Evolutionary conservation across 2,113 vertebrate species (phyloP).

Genomic region (Brachyhypopomus gauderio): DNA sequence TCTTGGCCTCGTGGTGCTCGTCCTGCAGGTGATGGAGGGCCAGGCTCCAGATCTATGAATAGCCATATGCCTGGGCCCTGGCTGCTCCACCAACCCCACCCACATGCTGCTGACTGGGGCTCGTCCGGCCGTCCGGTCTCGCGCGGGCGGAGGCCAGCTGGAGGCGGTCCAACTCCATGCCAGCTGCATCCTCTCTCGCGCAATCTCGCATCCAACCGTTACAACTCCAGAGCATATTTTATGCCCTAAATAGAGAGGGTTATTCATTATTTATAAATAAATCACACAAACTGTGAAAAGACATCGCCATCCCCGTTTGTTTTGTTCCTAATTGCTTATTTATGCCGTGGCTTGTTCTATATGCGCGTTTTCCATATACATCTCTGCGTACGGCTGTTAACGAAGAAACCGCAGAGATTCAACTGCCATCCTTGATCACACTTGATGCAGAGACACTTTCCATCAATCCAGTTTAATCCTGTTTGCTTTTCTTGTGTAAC

Average conservation of each 20-base stretch:
- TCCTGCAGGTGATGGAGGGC: slow-evolving; percentile 26
- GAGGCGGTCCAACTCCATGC: slow-evolving; percentile 21
- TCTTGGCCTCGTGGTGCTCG: not conserved
- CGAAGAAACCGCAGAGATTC: not conserved
- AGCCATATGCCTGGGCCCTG: slow-evolving; percentile 46
- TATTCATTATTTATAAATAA: slow-evolving; percentile 24
- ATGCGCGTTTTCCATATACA: not conserved
- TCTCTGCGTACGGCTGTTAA: not conserved
- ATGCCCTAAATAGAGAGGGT: slow-evolving; percentile 13
- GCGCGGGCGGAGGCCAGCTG: slow-evolving; percentile 36
- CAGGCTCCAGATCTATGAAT: slow-evolving; percentile 23
- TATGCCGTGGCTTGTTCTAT: not conserved
- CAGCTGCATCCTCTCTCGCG: slow-evolving; percentile 11
- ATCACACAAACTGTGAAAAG: slow-evolving; percentile 1
- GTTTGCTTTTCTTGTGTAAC: not conserved
- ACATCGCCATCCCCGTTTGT: not conserved
- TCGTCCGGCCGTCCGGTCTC: slow-evolving; percentile 23
- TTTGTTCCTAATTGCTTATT: too few species aligned
- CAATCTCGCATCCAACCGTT: slow-evolving; percentile 27
- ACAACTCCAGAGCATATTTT: slow-evolving; percentile 12
- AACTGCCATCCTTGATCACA: not conserved
- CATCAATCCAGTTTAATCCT: not conserved
- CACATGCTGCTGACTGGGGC: slow-evolving; percentile 22
- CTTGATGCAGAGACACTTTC: not conserved
- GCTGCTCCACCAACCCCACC: slow-evolving; percentile 29